Evolutionary conservation across 1,140 invertebrate genomes (phyloP).

Genomic region (Heterodera schachtii): DNA sequence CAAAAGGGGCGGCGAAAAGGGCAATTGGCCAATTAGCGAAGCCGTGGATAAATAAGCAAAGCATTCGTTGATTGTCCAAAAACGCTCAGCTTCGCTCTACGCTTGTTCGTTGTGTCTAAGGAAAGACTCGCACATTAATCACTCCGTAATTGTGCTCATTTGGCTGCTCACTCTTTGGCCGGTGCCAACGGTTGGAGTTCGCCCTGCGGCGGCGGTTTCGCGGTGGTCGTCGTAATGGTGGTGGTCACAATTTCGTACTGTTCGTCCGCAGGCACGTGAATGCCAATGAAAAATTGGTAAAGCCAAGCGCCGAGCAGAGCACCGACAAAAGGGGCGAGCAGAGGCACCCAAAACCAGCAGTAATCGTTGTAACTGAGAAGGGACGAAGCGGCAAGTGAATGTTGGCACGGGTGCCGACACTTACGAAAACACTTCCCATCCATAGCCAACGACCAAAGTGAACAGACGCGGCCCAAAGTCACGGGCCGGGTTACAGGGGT

Average conservation of each 20-base stretch:
- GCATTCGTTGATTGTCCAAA: background rate
- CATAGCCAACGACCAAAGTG: conserved; percentile 70
- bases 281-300: conserved; percentile 51
- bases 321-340: conserved; percentile 60
- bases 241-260: conserved; percentile 52
- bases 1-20: no score
- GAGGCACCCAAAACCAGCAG: conserved; percentile 69
- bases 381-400: conserved; percentile 68
- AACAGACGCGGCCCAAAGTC: conserved; percentile 72
- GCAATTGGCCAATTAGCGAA: no score
- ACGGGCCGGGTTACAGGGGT: conserved; percentile 72
- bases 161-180: conserved; percentile 37
- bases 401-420: conserved; percentile 58
- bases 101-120: conserved; percentile 24
- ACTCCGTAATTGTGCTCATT: no score
- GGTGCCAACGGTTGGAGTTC: conserved; percentile 38
- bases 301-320: conserved; percentile 51
- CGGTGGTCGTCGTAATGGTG: conserved; percentile 26
- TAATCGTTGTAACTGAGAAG: conserved; percentile 44
- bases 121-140: no score
- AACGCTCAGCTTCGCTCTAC: background rate
- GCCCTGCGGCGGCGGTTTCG: conserved; percentile 17
- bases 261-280: conserved; percentile 43
- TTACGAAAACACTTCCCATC: conserved; percentile 68
- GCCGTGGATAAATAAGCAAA: no score